These are phyloP conservation scores for Zaprionus lachaisei DNA, from an alignment of 1,140 invertebrate species.

Conservation along the genomic window DNA sequence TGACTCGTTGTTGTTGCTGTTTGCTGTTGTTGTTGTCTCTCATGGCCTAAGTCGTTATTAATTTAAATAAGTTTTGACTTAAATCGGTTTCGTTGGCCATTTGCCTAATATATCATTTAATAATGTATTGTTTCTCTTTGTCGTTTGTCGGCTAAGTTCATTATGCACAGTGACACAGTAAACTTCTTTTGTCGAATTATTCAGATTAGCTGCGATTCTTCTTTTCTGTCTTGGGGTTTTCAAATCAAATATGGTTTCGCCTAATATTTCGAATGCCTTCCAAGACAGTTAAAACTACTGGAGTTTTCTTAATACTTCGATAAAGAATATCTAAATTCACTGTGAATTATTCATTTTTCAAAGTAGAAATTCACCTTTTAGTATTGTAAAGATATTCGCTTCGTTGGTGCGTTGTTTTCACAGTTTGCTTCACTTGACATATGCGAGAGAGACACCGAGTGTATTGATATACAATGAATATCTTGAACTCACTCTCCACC, in stretches of 20 bases:
- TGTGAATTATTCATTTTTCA: background rate
- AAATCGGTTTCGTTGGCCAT: constrained; percentile 3
- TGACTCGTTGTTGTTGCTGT: background rate
- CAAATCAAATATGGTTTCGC: background rate
- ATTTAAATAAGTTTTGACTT: constrained; percentile 12
- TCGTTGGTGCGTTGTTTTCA: background rate
- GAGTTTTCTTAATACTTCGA: background rate
- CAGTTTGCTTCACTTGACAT: background rate
- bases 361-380: background rate
- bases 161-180: background rate
- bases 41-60: constrained; percentile 4
- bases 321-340: background rate
- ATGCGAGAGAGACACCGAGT: no score
- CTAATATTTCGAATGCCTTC: background rate
- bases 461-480: background rate
- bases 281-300: background rate
- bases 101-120: constrained; percentile 13
- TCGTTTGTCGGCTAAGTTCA: background rate
- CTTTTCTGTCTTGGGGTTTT: constrained; percentile 1
- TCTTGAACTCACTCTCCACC: background rate
- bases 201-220: background rate
- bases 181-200: constrained; percentile 8
- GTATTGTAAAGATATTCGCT: background rate
- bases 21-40: background rate
- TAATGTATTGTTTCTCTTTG: constrained; percentile 6